Conservation (phyloP, 2,113 vertebrate genomes). For the Fregetta grallaria region DNA sequence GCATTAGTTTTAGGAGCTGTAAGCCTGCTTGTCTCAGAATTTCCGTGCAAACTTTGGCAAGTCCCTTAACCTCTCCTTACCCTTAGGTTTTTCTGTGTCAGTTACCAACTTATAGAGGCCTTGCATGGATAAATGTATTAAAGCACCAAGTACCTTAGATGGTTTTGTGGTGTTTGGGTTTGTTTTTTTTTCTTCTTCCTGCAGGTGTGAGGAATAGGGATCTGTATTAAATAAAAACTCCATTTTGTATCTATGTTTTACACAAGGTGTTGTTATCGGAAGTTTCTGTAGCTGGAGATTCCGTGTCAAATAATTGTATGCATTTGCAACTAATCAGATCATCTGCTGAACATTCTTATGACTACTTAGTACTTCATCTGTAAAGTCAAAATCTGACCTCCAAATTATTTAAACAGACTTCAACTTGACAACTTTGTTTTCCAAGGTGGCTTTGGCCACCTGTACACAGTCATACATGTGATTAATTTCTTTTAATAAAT, state of each 20-base stretch:
- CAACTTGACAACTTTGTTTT: neutral
- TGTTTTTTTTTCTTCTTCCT: neutral
- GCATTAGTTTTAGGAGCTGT: neutral
- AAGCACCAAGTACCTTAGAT: neutral
- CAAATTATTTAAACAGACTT: neutral
- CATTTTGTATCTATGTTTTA: neutral
- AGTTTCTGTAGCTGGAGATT: neutral
- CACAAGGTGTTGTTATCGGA: neutral
- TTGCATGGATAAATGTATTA: neutral
- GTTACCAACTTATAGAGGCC: neutral
- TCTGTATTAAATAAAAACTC: neutral
- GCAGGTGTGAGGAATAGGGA: neutral
- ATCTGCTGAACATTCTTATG: neutral
- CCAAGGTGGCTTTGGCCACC: neutral
- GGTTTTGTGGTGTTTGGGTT: neutral
- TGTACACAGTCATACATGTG: neutral
- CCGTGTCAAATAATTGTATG: neutral
- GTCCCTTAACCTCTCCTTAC: neutral
- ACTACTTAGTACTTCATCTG: neutral
- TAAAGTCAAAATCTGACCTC: neutral
- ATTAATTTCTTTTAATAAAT: conserved; percentile 15
- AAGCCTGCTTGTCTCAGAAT: neutral
- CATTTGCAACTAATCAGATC: neutral
- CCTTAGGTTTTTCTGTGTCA: neutral
- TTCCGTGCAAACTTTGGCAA: neutral